Percentiles rank a stretch among this genome's conserved stretches.
phyloP scores from a whole-genome alignment of 1,140 invertebrate genomes.

The Camponotus pennsylvanicus region DNA sequence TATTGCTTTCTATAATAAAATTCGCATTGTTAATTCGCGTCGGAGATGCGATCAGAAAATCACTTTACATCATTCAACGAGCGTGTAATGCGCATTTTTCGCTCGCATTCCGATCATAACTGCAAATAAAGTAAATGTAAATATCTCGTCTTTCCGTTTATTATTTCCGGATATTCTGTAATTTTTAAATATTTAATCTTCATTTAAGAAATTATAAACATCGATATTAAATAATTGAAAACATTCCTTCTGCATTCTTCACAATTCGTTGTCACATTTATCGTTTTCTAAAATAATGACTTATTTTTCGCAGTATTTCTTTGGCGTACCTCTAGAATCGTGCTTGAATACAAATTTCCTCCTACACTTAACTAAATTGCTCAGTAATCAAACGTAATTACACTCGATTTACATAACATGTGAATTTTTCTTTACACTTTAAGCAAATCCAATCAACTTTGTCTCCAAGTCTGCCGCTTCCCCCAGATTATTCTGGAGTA shows the following conservation, averaged over 20 bases:
- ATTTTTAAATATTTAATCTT: constrained; percentile 12
- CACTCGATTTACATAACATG: background rate
- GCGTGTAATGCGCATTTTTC: constrained; percentile 21
- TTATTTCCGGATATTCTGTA: background rate
- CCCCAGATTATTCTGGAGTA: background rate
- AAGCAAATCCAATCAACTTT: constrained; percentile 3
- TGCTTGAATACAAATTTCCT: background rate
- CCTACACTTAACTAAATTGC: constrained; percentile 24
- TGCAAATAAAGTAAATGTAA: constrained; percentile 27
- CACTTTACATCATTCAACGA: constrained; percentile 4
- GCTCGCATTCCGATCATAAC: constrained; percentile 4
- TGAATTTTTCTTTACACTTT: constrained; percentile 3
- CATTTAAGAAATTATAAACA: constrained; percentile 17
- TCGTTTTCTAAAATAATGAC: background rate
- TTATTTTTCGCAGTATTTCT: background rate
- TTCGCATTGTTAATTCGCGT: background rate
- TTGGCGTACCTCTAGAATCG: background rate
- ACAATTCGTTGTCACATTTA: background rate
- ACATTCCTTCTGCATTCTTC: background rate
- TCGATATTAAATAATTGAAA: constrained; percentile 11
- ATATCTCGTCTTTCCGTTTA: constrained; percentile 21
- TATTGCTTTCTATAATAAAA: constrained; percentile 30
- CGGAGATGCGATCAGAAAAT: constrained; percentile 13
- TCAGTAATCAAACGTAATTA: background rate
- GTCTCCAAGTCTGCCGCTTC: background rate